Conservation (phyloP, 2,797 vertebrate species). For the Crenuchus spilurus region DNA sequence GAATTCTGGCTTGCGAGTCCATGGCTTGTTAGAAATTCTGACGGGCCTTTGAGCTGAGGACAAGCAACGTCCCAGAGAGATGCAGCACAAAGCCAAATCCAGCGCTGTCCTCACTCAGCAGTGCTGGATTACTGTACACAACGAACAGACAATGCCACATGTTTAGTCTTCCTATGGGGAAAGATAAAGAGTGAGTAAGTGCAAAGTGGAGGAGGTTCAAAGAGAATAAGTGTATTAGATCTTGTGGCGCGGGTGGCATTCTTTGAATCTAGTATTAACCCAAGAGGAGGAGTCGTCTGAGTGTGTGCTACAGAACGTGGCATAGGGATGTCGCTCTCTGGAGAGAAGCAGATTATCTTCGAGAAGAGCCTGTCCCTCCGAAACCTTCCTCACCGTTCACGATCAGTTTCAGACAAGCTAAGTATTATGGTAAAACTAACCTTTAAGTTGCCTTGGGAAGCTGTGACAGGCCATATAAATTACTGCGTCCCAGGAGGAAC, state of each 20-base stretch:
- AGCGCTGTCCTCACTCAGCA: background rate
- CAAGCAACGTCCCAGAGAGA: background rate
- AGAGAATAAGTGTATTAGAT: slow-evolving; percentile 10
- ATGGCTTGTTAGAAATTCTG: background rate
- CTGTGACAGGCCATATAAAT: slow-evolving; percentile 74
- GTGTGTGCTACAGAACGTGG: slow-evolving; percentile 7
- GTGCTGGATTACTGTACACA: slow-evolving; percentile 15
- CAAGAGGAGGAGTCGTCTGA: background rate
- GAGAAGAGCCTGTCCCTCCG: slow-evolving; percentile 21
- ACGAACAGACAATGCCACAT: slow-evolving; percentile 14
- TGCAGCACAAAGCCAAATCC: background rate
- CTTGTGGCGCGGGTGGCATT: background rate
- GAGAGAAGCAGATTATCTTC: slow-evolving; percentile 38
- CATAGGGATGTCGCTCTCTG: slow-evolving; percentile 14
- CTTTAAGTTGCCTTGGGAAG: slow-evolving; percentile 71
- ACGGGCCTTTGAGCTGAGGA: background rate
- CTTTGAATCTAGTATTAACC: background rate
- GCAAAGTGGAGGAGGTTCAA: background rate
- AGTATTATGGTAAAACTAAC: slow-evolving; percentile 68
- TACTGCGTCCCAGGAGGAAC: slow-evolving; percentile 7
- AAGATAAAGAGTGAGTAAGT: background rate
- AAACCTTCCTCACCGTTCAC: slow-evolving; percentile 27
- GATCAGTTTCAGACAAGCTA: slow-evolving; percentile 48
- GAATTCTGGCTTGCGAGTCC: background rate
- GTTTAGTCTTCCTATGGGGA: background rate